Evolutionary conservation across 2,888 invertebrate genomes (phyloP).

Genomic region (Hecatera dysodea): DNA sequence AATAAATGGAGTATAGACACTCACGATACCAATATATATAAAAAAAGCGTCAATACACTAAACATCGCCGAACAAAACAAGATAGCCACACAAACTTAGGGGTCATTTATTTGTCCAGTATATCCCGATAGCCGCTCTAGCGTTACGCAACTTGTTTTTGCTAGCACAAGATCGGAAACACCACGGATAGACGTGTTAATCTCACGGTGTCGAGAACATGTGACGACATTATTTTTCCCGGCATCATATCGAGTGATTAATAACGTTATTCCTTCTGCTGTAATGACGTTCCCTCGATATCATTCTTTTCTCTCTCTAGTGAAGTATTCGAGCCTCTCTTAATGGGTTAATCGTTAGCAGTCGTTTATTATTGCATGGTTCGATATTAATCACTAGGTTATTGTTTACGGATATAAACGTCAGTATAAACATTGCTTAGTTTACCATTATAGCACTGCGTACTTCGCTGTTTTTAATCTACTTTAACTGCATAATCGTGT

Average conservation of each 20-base stretch:
- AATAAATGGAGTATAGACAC: too few relatives aligned
- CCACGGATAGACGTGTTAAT: conserved; percentile 85
- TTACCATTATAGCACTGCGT: neutral
- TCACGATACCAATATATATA: neutral
- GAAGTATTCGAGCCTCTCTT: conserved; percentile 74
- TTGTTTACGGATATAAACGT: conserved; percentile 31
- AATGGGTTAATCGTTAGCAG: conserved; percentile 74
- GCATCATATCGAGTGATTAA: conserved; percentile 88
- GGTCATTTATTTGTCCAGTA: conserved; percentile 51
- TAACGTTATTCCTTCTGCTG: conserved; percentile 85
- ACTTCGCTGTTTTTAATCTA: neutral
- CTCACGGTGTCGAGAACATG: conserved; percentile 87
- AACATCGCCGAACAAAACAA: conserved; percentile 16
- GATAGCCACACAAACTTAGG: conserved; percentile 20
- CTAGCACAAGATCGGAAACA: conserved; percentile 72
- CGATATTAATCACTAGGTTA: conserved; percentile 52
- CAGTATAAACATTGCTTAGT: neutral
- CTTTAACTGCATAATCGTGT: neutral
- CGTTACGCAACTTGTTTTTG: conserved; percentile 66
- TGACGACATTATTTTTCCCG: conserved; percentile 89
- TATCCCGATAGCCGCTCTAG: conserved; percentile 44
- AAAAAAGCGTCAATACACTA: neutral
- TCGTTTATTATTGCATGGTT: conserved; percentile 54
- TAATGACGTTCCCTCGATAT: conserved; percentile 82
- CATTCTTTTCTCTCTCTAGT: conserved; percentile 70